Evolutionary conservation across 1,140 invertebrate species (phyloP), one percentile per base, ranked within the genome.

Genomic region (Scaptomyza pallida): DNA sequence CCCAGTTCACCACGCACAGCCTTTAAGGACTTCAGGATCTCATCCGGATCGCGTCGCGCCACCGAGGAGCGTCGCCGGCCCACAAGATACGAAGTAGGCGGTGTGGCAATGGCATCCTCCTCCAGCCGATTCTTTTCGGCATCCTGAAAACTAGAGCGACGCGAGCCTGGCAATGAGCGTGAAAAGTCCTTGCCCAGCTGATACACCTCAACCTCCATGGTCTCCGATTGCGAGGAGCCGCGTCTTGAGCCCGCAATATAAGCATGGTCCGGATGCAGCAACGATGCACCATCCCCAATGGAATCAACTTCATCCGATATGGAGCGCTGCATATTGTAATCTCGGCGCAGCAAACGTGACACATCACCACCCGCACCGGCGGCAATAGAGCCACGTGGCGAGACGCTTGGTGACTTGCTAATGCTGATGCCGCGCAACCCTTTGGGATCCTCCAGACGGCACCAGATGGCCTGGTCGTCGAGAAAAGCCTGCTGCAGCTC

Each of bases 391-490:
- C 96, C 95, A n/a, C 96, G 93, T 0, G 96, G 96, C 0, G 96
- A 97, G 1, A 94, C 94, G 80, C 94, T 94, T 0, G 95, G 95
- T 0, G 95, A 96, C 59, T 95, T 95, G 21, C 92, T 92, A 2
- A 91, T 91, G 30, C 83, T 89, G 5, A 88, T 90, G 41, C 92
- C 92, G 15, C 95, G 92, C 19, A 95, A 81, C 16, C 95, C 94
- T 51, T 94, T 93, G 0, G 95, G 95, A 91, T 97, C 96, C 78
- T 97, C 96, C 44, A 98, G 92, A 13, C 96, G 94, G 91, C 97
- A 98, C 96, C 96, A 98, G 17, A 96, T 95, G 3, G 96, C 95
- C 61, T 96, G 94, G 80, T 97, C 96, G 78, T 97, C 95, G 44
- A 97, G 93, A 75, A 97, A 96, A 4, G 96, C 96, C 91, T 96